These are phyloP conservation scores for Rotaria sp. DNA, from an alignment of 2,888 invertebrate species.

Conservation along the genomic window DNA sequence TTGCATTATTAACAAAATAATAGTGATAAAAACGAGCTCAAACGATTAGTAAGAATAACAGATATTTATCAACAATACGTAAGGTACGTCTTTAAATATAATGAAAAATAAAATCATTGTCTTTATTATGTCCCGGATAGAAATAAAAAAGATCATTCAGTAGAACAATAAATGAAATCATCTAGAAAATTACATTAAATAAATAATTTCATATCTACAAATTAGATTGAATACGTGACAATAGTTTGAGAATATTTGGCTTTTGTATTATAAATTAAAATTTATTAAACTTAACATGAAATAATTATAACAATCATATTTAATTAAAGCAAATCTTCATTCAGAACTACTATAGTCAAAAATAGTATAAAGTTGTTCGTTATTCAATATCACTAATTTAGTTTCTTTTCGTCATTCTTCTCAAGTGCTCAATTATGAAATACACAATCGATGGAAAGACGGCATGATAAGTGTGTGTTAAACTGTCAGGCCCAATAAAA, in stretches of 20 bases:
- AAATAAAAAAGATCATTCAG: neutral
- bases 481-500: neutral
- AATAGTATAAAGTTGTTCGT: neutral
- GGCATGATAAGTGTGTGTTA: neutral
- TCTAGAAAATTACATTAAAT: neutral
- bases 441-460: neutral
- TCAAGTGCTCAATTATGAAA: slow-evolving; percentile 5
- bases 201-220: too few species aligned
- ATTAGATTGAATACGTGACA: neutral
- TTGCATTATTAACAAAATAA: too few species aligned
- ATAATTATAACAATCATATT: too few species aligned
- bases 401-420: neutral
- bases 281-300: neutral
- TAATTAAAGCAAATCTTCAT: too few species aligned
- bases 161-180: neutral
- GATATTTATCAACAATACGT: too few species aligned
- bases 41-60: too few species aligned
- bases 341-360: neutral
- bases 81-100: too few species aligned
- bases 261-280: neutral
- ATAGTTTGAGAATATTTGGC: neutral
- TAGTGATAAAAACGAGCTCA: too few species aligned
- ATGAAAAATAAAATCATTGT: neutral
- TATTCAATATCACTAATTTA: neutral
- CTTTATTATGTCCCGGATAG: neutral